Base-by-base conservation (phyloP, 2,888 invertebrate genomes). In the Sycophila texana region DNA sequence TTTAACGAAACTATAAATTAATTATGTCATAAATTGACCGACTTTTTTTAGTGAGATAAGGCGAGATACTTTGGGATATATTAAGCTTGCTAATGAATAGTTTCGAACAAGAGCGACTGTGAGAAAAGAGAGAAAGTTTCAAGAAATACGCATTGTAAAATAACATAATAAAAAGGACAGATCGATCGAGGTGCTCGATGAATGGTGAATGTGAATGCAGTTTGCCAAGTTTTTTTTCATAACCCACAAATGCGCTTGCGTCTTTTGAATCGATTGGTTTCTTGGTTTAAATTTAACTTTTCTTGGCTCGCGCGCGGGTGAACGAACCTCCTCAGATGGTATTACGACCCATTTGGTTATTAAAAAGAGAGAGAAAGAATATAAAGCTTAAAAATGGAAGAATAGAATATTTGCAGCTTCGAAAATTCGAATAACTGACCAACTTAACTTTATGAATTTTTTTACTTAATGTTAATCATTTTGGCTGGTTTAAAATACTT, bases 51-150 rank as follows among this genome's bases (percentile, higher is more conserved):
- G 26, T 26, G 47, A 61, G 39, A 57, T 20, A 66, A 18, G 58
- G 58, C 65, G 71, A n/a, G 58, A 51, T 66, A 72, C 65, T 77
- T 77, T 51, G 65, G 49, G 49, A 30, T 77, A 66, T 71, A 71
- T 66, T 72, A 65, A 72, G 77, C 71, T 77, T 77, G 71, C 66
- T 77, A 77, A 57, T 66, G 72, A 16, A 57, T 72, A 72, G 77
- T 72, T 65, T 39, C 67, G 47, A 74, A 67, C 74, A 67, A 74
- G 58, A 3, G 7, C 55, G 65, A 66, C 18, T 66, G 39, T 66
- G 53, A 39, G 39, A 39, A 51, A 22, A 18, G 53, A 55, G 53
- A 26, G 72, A 72, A n/a, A 30, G 10, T 49, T n/a, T 18, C 26
- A 16, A 18, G 16, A 22, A 14, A 26, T 53, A 53, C 4, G 16